These are phyloP conservation scores for Kryptopterus vitreolus DNA, from an alignment of 2,797 vertebrate genomes.

Conservation along the genomic window DNA sequence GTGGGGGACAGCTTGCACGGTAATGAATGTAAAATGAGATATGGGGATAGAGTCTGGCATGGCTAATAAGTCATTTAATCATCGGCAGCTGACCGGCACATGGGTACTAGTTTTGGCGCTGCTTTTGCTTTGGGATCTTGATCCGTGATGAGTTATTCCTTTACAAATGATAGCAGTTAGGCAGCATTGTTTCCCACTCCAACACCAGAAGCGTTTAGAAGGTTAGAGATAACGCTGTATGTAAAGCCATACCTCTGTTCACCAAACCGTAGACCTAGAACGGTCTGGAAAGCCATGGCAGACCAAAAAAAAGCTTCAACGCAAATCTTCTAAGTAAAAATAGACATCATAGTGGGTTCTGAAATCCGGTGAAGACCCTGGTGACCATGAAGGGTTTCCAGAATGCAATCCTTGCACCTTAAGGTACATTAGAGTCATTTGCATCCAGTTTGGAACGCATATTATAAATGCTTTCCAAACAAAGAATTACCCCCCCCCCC, in stretches of 20 bases:
- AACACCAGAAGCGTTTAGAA: background rate
- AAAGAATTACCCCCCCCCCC: constrained; percentile 26
- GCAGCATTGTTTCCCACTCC: background rate
- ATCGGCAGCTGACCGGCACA: constrained; percentile 68
- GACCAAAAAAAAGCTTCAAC: background rate
- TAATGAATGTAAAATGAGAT: constrained; percentile 65
- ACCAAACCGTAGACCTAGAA: background rate
- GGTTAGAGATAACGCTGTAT: background rate
- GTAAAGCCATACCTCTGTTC: background rate
- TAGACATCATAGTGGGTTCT: background rate
- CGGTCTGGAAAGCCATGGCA: background rate
- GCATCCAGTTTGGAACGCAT: constrained; percentile 7
- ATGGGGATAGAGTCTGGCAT: constrained; percentile 56
- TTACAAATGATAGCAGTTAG: background rate
- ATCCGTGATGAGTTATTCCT: constrained; percentile 6
- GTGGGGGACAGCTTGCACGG: constrained; percentile 64
- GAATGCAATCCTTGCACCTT: background rate
- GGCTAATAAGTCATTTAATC: constrained; percentile 69
- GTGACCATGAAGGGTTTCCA: background rate
- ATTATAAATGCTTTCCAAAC: constrained; percentile 19
- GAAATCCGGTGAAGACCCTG: background rate
- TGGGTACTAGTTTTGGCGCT: constrained; percentile 47
- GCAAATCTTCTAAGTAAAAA: too few species aligned
- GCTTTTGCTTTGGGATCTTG: constrained; percentile 26
- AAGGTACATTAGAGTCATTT: too few species aligned